Base-by-base conservation (phyloP, 2,888 invertebrate species). In the Noctuana brunneofusca region DNA sequence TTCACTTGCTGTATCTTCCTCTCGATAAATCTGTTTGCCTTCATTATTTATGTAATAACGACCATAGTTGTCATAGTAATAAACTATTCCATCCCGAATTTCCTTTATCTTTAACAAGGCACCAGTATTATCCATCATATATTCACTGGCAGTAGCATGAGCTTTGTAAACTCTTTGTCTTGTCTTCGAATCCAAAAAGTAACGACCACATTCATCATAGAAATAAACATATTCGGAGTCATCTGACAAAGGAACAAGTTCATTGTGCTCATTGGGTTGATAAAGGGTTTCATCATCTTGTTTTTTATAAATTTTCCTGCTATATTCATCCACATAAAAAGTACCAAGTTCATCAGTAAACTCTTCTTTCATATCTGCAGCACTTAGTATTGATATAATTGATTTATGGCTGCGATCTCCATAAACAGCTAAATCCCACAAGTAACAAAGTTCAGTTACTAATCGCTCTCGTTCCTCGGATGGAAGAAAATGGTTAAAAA, bases 171-270 rank as follows among this genome's bases (percentile, higher is more conserved):
- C 73, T 68, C 86, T 77, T 69, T 87, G 82, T 67, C 80, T 82
- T 22, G 81, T 82, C 64, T 76, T 80, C 5, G 67, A 38, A 55
- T 90, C 84, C 24, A 86, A 67, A 68, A 74, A 91, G 70, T 91
- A 89, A 53, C 90, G 81, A 5, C 91, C 91, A 70, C 90, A 91
- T 68, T 87, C 86, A 64, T 91, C 91, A 70, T 83, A 91, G 71
- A 75, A 90, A 73, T 84, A 91, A 64, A 89, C 64, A 62, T 86
- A 82, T 5, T 80, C 75, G 30, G 57, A 63, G 66, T 89, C 89
- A 70, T 91, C 91, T 64, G 78, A 66, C 22, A 91, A 50, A 27
- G 85, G 83, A 3, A 90, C 87, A 58, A 91, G 77, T 69, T 81
- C 75, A 58, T 85, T 81, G 22, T 65, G 66, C 69, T 91, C 90